A percentile compares a stretch with the other conserved stretches of the same genome.
Evolutionary conservation across 2,888 invertebrate genomes (phyloP).

Genomic region (Meteorus cinctellus): DNA sequence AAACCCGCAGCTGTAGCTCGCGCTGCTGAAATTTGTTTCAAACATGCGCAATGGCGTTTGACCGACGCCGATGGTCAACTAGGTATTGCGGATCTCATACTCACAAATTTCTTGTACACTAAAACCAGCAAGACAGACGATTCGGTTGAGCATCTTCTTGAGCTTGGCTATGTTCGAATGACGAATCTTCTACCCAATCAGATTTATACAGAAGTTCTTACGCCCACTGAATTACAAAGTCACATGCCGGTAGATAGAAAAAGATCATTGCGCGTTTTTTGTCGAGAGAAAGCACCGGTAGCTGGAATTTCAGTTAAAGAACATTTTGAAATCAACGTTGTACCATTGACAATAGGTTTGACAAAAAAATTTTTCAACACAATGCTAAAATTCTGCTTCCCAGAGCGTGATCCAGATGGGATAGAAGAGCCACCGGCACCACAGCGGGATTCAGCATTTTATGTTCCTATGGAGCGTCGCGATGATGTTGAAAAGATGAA

Average conservation of each 20-base stretch:
- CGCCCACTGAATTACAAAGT: constrained; percentile 85
- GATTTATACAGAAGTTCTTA: constrained; percentile 90
- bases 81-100: constrained; percentile 95
- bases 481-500: constrained; percentile 99
- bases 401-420: constrained; percentile 91
- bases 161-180: constrained; percentile 96
- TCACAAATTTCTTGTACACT: constrained; percentile 97
- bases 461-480: constrained; percentile 88
- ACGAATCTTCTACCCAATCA: constrained; percentile 96
- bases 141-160: constrained; percentile 96
- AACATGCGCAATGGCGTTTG: constrained; percentile 97
- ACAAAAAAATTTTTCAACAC: constrained; percentile 98
- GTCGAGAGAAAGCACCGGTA: constrained; percentile 96
- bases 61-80: constrained; percentile 99
- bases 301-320: constrained; percentile 99
- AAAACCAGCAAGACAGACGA: constrained; percentile 97
- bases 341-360: constrained; percentile 91
- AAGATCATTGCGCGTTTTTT: constrained; percentile 94
- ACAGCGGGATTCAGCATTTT: constrained; percentile 89
- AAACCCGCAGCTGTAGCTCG: constrained; percentile 86
- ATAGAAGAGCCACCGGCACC: constrained; percentile 78
- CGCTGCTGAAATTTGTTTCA: constrained; percentile 96
- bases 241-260: constrained; percentile 92
- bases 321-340: constrained; percentile 98
- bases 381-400: constrained; percentile 98